Evolutionary conservation across 2,797 vertebrate species (phyloP), one percentile per base, ranked within the genome.

Genomic region (Hyperoplus lanceolatus): DNA sequence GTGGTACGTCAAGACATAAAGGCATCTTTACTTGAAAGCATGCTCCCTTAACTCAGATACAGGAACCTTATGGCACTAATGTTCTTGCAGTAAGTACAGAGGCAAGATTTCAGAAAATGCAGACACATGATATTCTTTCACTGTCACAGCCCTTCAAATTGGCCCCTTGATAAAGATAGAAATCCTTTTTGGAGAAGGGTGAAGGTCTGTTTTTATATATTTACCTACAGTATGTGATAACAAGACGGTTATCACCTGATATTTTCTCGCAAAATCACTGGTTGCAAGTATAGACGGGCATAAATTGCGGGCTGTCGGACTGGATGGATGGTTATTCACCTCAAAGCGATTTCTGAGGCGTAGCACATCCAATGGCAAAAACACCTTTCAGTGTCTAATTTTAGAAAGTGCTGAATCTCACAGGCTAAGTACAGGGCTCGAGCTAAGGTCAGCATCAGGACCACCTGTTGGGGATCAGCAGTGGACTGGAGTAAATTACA

Each of bases 361-460:
- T 53, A 53, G 74, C 56, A 8, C 69, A 53, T 83, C 54, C 71
- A 71, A 68, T 64, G 76, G 69, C 79, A 89, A 90, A 29, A 90
- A 87, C 90, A 90, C 54, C 54, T 81, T 65, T 80, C 76, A 70
- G 84, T 56, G 77, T 81, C 83, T 90, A 51, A 72, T 86, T 82
- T 79, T 59, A 82, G 73, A 93, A 94, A 93, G 79, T 93, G 92
- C 92, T 94, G 93, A 94, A 89, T 89, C 83, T 77, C 41, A 57
- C 46, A 45, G 7, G 41, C 58, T 82, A 91, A 93, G 65, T 90
- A 90, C 82, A 83, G 90, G 68, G 81, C 77, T 18, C 63, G 60
- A 67, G 63, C 80, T 61, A 81, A 86, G 91, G 84, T 89, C 86
- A 90, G 84, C 87, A 75, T 73, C 18, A 5, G 82, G 84, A 88